Base-by-base conservation (phyloP, 2,888 invertebrate species). In the Suillia variegata region DNA sequence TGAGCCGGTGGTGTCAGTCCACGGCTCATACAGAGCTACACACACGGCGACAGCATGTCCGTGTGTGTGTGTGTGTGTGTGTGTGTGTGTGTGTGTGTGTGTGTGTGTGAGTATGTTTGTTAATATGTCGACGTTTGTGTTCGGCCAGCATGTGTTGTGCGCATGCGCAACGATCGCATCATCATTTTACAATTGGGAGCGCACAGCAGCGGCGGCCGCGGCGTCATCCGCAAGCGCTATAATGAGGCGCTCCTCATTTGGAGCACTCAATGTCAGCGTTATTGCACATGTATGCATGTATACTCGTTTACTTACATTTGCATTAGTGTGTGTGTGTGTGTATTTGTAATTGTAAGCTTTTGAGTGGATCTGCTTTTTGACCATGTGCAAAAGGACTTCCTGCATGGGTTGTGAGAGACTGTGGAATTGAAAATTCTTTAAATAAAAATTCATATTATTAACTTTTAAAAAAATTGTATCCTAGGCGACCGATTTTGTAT, bases 111-210 rank as follows among this genome's bases (percentile, higher is more conserved):
- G n/a, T n/a, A n/a, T n/a, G n/a, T n/a, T n/a, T n/a, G n/a, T n/a
- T n/a, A n/a, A n/a, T n/a, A n/a, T n/a, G 38, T 38, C n/a, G 38
- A 13, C n/a, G 38, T 38, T 45, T 3, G 3, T 20, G 18, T 45
- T 45, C 4, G 13, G 45, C 45, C 68, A 68, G 72, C 72, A 72
- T 73, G 70, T 72, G 72, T 72, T 70, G 56, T 67, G 72, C 72
- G 72, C 72, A 72, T 72, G 70, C 73, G 68, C 73, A 70, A 62
- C n/a, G n/a, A n/a, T n/a, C n/a, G n/a, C 71, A 45, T 5, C 45
- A 18, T 5, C 45, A 6, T 18, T 8, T 45, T 45, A 20, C 45
- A 45, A 38, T 38, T 38, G 38, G n/a, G 38, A 38, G 38, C 45
- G 13, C 18, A 5, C 17, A 17, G 45, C 45, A 45, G 45, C n/a